Conservation (phyloP, 2,113 vertebrate genomes). For the Turnix velox region DNA sequence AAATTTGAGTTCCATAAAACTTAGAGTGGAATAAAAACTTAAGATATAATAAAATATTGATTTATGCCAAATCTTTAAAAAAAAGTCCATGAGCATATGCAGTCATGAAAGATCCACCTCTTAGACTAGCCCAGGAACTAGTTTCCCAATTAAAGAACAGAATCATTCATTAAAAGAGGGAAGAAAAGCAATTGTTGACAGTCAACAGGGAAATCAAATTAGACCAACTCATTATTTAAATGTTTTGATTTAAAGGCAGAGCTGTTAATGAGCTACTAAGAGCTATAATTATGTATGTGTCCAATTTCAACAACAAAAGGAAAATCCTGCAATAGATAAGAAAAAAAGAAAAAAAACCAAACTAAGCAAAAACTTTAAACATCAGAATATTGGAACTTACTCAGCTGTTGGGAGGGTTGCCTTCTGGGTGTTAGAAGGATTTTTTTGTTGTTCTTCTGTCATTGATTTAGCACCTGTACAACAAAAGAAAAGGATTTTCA, state of each 20-base stretch:
- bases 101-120: background rate
- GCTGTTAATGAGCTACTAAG: conserved; percentile 46
- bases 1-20: background rate
- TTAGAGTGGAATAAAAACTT: background rate
- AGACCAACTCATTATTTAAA: conserved; percentile 52
- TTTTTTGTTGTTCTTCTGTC: background rate
- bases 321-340: background rate
- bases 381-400: background rate
- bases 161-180: conserved; percentile 10
- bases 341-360: background rate
- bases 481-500: background rate
- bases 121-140: background rate
- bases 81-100: background rate
- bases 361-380: background rate
- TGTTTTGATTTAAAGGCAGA: conserved; percentile 39
- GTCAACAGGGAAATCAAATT: conserved; percentile 48
- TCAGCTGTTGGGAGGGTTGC: background rate
- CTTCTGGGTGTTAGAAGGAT: background rate
- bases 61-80: background rate
- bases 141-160: background rate
- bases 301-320: conserved; percentile 14
- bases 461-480: background rate
- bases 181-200: conserved; percentile 21
- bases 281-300: conserved; percentile 31
- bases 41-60: background rate